Conservation (phyloP, 37 sponge, comb jelly and placozoan genomes). For the Agelas oroides region DNA sequence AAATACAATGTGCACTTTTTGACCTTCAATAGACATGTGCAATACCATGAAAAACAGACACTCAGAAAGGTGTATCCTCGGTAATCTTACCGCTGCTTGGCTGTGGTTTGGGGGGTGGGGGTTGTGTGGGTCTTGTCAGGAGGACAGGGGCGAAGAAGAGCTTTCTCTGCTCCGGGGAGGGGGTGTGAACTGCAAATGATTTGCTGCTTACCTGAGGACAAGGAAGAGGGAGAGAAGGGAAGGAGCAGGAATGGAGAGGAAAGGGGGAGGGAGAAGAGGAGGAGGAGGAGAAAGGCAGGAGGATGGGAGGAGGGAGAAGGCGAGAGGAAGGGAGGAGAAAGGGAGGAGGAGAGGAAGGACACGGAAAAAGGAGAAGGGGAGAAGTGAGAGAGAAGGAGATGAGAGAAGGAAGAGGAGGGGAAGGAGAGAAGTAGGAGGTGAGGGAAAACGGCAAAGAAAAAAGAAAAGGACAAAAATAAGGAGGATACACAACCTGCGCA, state of each 20-base stretch:
- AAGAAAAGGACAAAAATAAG: too few species aligned
- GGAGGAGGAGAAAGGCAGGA: background rate
- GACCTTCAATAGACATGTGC: too few species aligned
- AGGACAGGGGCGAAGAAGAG: slow-evolving; percentile 61
- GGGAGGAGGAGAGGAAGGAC: background rate
- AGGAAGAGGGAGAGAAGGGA: background rate
- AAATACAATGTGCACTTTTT: too few species aligned
- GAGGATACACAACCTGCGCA: too few species aligned
- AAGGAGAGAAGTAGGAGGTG: background rate
- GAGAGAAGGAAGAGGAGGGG: too few species aligned
- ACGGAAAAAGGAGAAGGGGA: background rate
- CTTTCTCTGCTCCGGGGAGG: slow-evolving; percentile 47
- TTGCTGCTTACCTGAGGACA: background rate
- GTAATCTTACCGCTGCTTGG: background rate
- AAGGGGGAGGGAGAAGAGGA: background rate
- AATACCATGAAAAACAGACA: too few species aligned
- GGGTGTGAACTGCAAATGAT: slow-evolving; percentile 25
- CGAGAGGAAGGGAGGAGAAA: background rate
- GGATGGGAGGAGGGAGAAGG: background rate
- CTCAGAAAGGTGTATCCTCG: background rate
- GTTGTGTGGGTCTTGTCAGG: slow-evolving; percentile 38
- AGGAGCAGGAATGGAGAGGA: background rate
- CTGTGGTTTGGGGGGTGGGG: slow-evolving; percentile 40
- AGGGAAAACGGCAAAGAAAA: too few species aligned
- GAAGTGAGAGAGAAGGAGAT: background rate